Conservation (phyloP, 2,888 invertebrate species). For the Phragmatobia fuliginosa region DNA sequence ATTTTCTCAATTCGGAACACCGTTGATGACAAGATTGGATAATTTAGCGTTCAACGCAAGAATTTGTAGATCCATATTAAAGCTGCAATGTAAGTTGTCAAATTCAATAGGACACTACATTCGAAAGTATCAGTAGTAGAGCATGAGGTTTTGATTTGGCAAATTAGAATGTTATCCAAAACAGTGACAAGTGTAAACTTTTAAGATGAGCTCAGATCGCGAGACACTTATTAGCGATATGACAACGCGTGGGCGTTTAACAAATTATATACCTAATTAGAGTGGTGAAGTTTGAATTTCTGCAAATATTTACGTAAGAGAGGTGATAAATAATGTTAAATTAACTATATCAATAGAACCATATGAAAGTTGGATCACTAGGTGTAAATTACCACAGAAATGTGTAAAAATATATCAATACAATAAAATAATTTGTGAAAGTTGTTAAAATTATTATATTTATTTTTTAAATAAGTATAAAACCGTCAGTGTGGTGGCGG, state of each 20-base stretch:
- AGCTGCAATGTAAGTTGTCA: slow-evolving; percentile 44
- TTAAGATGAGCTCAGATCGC: slow-evolving; percentile 48
- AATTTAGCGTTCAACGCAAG: slow-evolving; percentile 47
- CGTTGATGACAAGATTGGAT: slow-evolving; percentile 44
- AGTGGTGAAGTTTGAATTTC: slow-evolving; percentile 43
- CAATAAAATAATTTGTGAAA: slow-evolving; percentile 39
- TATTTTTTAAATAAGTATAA: neutral
- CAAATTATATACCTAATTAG: slow-evolving; percentile 47
- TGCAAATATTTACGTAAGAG: slow-evolving; percentile 42
- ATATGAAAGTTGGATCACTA: slow-evolving; percentile 34
- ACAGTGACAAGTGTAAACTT: slow-evolving; percentile 61
- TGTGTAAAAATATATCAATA: slow-evolving; percentile 32
- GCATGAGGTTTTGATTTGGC: slow-evolving; percentile 27
- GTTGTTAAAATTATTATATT: slow-evolving; percentile 20
- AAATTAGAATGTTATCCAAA: slow-evolving; percentile 41
- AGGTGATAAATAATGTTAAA: slow-evolving; percentile 52
- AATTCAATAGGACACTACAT: slow-evolving; percentile 30
- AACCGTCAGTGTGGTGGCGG: neutral
- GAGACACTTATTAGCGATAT: slow-evolving; percentile 49
- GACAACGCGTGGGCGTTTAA: slow-evolving; percentile 44
- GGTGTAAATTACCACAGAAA: slow-evolving; percentile 25
- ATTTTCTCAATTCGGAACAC: slow-evolving; percentile 62
- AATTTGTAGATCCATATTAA: slow-evolving; percentile 32
- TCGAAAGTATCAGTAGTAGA: slow-evolving; percentile 4
- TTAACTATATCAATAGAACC: slow-evolving; percentile 35